These are phyloP conservation scores for Macropus fuliginosus DNA, from an alignment of 2,797 vertebrate species.

Conservation along the genomic window DNA sequence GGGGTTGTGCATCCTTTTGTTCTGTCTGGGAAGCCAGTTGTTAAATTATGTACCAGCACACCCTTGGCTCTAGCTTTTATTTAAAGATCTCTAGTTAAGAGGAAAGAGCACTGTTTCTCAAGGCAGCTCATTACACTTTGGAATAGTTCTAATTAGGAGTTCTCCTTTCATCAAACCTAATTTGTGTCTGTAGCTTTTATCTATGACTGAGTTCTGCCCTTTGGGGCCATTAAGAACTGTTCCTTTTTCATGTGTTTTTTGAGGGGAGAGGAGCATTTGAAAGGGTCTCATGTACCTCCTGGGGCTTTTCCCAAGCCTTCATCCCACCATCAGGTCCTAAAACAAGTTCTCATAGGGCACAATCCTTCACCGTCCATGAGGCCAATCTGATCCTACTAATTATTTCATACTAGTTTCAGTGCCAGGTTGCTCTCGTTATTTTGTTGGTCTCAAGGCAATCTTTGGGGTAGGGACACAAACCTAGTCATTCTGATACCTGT, in stretches of 20 bases:
- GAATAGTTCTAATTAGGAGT: neutral
- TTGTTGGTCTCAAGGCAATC: neutral
- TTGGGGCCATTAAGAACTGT: neutral
- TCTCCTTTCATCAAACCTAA: neutral
- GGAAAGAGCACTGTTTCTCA: neutral
- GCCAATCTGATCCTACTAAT: neutral
- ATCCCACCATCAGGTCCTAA: neutral
- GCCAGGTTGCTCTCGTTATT: neutral
- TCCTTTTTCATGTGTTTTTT: neutral
- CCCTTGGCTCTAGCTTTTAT: neutral
- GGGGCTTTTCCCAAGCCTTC: neutral
- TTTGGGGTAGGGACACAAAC: neutral
- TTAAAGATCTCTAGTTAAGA: neutral
- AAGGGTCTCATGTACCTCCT: neutral
- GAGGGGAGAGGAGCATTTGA: neutral
- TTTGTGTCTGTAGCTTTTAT: neutral
- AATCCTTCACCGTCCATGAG: neutral
- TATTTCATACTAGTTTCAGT: neutral
- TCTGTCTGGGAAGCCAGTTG: neutral
- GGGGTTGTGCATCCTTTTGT: neutral
- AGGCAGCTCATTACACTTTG: neutral
- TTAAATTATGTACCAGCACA: neutral
- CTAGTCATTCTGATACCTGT: neutral
- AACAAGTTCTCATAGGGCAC: accelerated
- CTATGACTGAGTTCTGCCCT: neutral